These are phyloP conservation scores for Labia minor DNA, from an alignment of 2,888 invertebrate genomes.

Conservation along the genomic window DNA sequence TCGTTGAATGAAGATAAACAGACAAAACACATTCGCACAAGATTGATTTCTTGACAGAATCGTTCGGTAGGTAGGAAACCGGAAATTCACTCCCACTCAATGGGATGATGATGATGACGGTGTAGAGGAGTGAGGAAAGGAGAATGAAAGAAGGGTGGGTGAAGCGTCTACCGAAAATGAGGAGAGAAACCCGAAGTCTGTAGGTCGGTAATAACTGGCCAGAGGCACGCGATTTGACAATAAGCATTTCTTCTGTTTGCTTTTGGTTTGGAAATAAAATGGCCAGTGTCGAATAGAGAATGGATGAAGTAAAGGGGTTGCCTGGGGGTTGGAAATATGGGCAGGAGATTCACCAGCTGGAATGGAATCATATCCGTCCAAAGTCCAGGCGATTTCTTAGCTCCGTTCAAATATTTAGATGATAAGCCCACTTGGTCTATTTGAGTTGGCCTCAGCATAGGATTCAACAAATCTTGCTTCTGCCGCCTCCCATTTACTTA, in stretches of 20 bases:
- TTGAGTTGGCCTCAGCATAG: neutral
- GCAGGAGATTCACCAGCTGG: no score
- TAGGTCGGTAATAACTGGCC: neutral
- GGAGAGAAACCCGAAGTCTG: no score
- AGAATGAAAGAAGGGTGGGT: no score
- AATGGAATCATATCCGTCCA: no score
- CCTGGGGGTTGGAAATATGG: no score
- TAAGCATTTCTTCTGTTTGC: neutral
- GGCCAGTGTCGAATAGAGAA: neutral
- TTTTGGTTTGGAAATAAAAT: neutral
- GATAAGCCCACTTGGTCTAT: neutral
- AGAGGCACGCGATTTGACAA: slow-evolving; percentile 8
- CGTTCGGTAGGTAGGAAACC: neutral
- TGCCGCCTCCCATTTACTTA: no score
- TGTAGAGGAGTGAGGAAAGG: no score
- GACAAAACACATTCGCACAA: neutral
- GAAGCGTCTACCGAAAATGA: no score
- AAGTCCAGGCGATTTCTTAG: neutral
- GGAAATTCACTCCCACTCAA: neutral
- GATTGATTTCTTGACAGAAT: slow-evolving; percentile 2
- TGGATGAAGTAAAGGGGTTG: neutral
- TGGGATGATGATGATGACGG: neutral
- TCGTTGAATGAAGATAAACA: neutral
- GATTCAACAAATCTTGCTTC: neutral
- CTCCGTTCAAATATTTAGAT: neutral